phyloP scores from a whole-genome alignment of 2,888 invertebrate species.

The Eugnorisma glareosa region DNA sequence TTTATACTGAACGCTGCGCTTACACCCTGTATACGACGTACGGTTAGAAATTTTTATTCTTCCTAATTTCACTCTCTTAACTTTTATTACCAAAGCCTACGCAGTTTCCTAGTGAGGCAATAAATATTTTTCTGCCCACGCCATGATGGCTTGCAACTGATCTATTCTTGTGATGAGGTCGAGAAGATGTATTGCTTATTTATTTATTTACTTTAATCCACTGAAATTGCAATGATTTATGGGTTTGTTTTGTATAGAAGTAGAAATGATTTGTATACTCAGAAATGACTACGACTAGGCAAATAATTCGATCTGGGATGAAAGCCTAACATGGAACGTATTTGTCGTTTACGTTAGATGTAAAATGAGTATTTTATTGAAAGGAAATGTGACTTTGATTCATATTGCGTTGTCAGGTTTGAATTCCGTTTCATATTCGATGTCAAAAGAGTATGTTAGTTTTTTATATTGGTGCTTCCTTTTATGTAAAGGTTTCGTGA shows the following conservation, averaged over 20 bases:
- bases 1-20: too few species aligned
- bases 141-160: conserved; percentile 3
- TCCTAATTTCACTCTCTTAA: conserved; percentile 8
- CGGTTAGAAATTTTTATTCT: background rate
- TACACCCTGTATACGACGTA: background rate
- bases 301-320: conserved; percentile 11
- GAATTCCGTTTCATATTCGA: conserved; percentile 4
- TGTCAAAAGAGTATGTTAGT: background rate
- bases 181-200: conserved; percentile 1
- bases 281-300: conserved; percentile 14
- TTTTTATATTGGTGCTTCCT: background rate
- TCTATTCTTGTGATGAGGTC: conserved; percentile 10
- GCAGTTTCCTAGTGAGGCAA: conserved; percentile 17
- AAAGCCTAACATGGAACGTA: conserved; percentile 4
- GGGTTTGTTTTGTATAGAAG: conserved; percentile 6
- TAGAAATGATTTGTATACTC: conserved; percentile 27
- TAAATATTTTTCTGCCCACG: conserved; percentile 34
- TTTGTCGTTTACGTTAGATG: conserved; percentile 15
- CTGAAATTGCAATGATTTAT: background rate
- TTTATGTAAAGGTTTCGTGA: background rate
- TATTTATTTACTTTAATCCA: conserved; percentile 4
- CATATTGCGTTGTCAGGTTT: conserved; percentile 12
- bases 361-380: conserved; percentile 22
- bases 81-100: conserved; percentile 19
- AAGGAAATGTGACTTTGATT: conserved; percentile 33